Conservation (phyloP, 1,140 invertebrate species). For the Aphelinus atriplicis region DNA sequence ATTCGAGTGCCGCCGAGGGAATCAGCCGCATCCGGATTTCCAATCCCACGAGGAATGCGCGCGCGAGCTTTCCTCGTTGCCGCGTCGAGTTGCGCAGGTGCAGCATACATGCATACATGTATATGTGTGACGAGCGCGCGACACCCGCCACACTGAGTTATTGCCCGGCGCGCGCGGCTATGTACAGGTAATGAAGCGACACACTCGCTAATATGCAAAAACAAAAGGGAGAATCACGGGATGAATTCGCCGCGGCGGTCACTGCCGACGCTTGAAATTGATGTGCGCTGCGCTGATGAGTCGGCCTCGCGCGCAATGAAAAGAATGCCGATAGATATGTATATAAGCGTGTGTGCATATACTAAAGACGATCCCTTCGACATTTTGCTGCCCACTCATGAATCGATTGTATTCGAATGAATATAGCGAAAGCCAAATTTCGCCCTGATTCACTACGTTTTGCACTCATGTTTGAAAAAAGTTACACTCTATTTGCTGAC, state of each 20-base stretch:
- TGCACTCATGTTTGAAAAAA: too few species aligned
- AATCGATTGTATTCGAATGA: too few species aligned
- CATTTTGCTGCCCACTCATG: too few species aligned
- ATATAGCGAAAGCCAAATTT: too few species aligned
- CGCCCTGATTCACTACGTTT: too few species aligned
- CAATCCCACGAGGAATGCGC: neutral
- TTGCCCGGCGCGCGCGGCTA: neutral
- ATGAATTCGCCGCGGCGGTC: neutral
- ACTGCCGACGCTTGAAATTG: neutral
- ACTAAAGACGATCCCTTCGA: too few species aligned
- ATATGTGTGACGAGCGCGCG: too few species aligned
- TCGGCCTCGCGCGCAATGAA: neutral
- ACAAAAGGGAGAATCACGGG: too few species aligned
- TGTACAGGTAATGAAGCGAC: constrained; percentile 8
- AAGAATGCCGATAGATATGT: neutral
- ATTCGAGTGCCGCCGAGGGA: too few species aligned
- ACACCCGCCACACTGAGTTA: neutral
- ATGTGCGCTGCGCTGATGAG: constrained; percentile 4
- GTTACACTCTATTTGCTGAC: too few species aligned
- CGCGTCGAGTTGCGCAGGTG: neutral
- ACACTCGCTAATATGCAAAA: neutral
- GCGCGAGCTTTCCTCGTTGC: neutral
- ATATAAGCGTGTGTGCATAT: neutral
- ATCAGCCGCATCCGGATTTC: neutral
- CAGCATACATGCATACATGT: neutral